phyloP scores from a whole-genome alignment of 2,888 invertebrate genomes.

The Adela reaumurella region DNA sequence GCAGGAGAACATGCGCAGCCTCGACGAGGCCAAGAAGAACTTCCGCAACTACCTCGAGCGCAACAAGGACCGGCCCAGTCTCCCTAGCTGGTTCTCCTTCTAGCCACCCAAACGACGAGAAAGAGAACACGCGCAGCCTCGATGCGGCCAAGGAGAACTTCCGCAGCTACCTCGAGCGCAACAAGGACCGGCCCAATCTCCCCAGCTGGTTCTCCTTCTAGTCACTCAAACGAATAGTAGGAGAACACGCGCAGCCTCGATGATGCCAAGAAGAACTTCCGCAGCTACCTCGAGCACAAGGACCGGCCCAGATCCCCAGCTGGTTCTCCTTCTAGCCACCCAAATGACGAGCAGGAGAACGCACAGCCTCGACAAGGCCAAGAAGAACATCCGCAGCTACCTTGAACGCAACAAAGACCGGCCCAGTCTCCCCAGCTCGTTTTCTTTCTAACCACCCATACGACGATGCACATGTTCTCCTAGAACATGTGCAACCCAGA shows the following conservation, averaged over 20 bases:
- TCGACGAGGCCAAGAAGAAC: slow-evolving; percentile 60
- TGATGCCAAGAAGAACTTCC: slow-evolving; percentile 58
- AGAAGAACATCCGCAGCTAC: slow-evolving; percentile 57
- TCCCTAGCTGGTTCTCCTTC: slow-evolving; percentile 77
- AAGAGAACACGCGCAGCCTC: slow-evolving; percentile 57
- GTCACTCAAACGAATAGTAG: slow-evolving; percentile 38
- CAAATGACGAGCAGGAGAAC: slow-evolving; percentile 55
- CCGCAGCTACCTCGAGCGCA: slow-evolving; percentile 57
- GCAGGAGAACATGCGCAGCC: slow-evolving; percentile 55
- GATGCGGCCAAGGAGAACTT: slow-evolving; percentile 61
- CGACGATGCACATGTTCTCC: slow-evolving; percentile 51
- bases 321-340: slow-evolving; percentile 51
- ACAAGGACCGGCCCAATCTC: slow-evolving; percentile 65
- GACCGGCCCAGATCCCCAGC: slow-evolving; percentile 64
- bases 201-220: slow-evolving; percentile 60
- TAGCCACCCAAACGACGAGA: slow-evolving; percentile 45
- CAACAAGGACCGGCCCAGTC: slow-evolving; percentile 65
- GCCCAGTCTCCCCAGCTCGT: slow-evolving; percentile 58
- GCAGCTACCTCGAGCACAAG: slow-evolving; percentile 59
- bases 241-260: slow-evolving; percentile 60
- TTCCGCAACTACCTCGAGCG: slow-evolving; percentile 58
- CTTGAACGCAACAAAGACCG: slow-evolving; percentile 63
- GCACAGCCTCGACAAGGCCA: slow-evolving; percentile 60
- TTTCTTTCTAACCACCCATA: slow-evolving; percentile 55
- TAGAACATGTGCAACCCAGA: slow-evolving; percentile 60